A percentile compares a stretch with the other conserved stretches of the same genome.
Evolutionary conservation across 2,113 vertebrate genomes (phyloP).

Genomic region (Theristicus caerulescens): DNA sequence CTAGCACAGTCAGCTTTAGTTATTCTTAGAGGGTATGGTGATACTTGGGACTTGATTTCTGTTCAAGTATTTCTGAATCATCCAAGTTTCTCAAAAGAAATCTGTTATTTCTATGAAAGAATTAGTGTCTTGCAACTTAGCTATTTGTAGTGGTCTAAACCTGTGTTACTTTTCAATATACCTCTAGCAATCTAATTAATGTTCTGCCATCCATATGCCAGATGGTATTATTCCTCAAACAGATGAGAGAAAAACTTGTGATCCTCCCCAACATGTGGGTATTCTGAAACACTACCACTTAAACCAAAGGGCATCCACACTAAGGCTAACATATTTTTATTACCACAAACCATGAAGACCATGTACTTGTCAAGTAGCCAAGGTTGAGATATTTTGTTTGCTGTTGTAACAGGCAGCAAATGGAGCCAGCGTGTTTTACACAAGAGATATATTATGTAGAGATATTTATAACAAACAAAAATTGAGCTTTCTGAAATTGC

Average conservation of each 20-base stretch:
- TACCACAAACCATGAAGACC: background rate
- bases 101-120: background rate
- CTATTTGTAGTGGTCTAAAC: background rate
- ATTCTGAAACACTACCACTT: background rate
- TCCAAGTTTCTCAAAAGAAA: background rate
- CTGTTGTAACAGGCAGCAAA: conserved; percentile 31
- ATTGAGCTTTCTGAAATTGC: background rate
- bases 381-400: background rate
- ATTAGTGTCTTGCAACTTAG: background rate
- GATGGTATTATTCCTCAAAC: background rate
- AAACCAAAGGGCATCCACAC: conserved; percentile 23
- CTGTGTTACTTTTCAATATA: background rate
- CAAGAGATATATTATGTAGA: background rate
- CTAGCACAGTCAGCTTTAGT: background rate
- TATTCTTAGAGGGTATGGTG: background rate
- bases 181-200: background rate
- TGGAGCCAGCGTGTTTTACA: background rate
- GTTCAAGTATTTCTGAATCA: background rate
- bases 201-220: background rate
- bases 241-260: background rate
- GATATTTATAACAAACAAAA: conserved; percentile 1
- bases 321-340: conserved; percentile 14
- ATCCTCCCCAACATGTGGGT: background rate
- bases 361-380: background rate
- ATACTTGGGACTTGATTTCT: background rate